Evolutionary conservation across 2,113 vertebrate genomes (phyloP).

Genomic region (human (Homo sapiens)): DNA sequence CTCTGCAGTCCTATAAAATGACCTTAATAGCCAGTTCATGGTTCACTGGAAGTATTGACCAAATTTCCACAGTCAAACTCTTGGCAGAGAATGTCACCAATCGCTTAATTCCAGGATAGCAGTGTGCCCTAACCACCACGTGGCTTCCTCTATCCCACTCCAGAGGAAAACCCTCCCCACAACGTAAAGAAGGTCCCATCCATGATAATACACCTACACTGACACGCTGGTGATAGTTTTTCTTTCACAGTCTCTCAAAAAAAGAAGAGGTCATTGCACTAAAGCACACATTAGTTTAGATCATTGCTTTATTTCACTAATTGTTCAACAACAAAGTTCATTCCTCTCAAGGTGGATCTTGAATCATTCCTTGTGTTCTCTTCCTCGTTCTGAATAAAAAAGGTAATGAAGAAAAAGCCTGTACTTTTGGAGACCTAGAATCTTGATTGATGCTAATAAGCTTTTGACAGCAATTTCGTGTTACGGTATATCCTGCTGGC

Average conservation of each 20-base stretch:
- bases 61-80: neutral
- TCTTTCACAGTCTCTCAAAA: neutral
- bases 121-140: too few species aligned
- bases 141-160: neutral
- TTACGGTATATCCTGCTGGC: constrained; percentile 82
- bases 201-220: accelerated
- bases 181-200: neutral
- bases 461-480: constrained; percentile 76
- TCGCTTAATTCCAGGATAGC: neutral
- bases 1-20: neutral
- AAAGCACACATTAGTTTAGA: constrained; percentile 75
- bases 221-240: neutral
- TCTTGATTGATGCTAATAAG: constrained; percentile 80
- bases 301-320: constrained; percentile 87
- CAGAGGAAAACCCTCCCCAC: too few species aligned
- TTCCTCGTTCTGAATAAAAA: constrained; percentile 84
- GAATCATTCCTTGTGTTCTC: constrained; percentile 76
- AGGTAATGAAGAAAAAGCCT: constrained; percentile 86
- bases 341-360: constrained; percentile 79
- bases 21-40: neutral
- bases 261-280: constrained; percentile 79
- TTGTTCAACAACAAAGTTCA: constrained; percentile 84
- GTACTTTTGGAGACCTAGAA: constrained; percentile 81
- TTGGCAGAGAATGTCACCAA: neutral
- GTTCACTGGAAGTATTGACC: neutral